Base-by-base conservation (phyloP, 2,113 vertebrate genomes). In the Odontophorus gujanensis region DNA sequence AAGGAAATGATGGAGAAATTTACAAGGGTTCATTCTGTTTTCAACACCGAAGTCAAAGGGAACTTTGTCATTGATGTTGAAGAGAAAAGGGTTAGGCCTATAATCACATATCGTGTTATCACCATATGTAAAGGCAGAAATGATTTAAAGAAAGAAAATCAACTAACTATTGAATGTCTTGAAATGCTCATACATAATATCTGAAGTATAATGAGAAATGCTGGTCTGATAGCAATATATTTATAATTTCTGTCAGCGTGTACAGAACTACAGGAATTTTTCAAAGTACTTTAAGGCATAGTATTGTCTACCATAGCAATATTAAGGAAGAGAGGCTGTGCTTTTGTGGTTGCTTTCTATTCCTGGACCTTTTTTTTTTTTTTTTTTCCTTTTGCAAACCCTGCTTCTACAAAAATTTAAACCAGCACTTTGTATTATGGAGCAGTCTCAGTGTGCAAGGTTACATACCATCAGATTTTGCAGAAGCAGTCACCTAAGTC, bases 71-170 rank as follows among this genome's bases (percentile, higher is more conserved):
- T 17, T 43, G 79, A 36, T 34, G 57, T 57, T 57, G 61, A 75
- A 90, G 78, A 76, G 77, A 57, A 86, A 71, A 85, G 72, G 25
- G 36, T 95, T 34, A 90, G 81, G 61, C 68, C 67, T 75, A 18
- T 81, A 94, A 91, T 81, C 82, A 90, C 89, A 74, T 47, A 89
- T 65, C 55, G 40, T 11, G 36, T 92, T 81, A 91, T 92, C 91
- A 91, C 90, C 66, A 68, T 32, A 30, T 43, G 51, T 34, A 43
- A 93, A 93, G 72, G 36, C 85, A 81, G 55, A 73, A 95, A 87
- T 1, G n/a, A 40, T 13, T 34, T 2, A 89, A 85, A 87, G 92
- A 85, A 89, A 89, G 87, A 76, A 95, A 96, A 91, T 89, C 87
- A 92, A 85, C 75, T 51, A 89, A 78, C 68, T 63, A 72, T 77